These are phyloP conservation scores for Catharus minimus DNA, from an alignment of 2,113 vertebrate species.

Conservation along the genomic window DNA sequence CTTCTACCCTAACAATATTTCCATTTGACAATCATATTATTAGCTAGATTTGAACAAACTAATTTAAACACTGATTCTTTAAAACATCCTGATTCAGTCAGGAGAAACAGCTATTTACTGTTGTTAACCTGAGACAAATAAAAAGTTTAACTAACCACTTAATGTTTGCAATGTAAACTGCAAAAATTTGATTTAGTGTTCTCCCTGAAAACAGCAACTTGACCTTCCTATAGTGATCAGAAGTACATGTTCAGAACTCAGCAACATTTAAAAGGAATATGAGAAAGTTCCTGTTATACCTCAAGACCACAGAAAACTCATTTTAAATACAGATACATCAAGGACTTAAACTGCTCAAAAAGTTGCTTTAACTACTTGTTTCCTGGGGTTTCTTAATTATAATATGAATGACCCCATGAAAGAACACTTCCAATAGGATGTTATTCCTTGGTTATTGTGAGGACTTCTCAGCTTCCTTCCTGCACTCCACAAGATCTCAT, in stretches of 20 bases:
- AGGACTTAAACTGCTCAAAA: neutral
- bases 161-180: neutral
- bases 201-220: neutral
- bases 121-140: neutral
- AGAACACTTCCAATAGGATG: constrained; percentile 28
- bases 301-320: neutral
- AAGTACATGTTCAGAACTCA: neutral
- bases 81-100: neutral
- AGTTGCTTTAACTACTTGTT: neutral
- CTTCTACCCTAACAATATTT: neutral
- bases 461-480: constrained; percentile 49
- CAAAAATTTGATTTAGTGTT: neutral
- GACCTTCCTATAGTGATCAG: neutral
- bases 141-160: neutral
- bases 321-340: neutral
- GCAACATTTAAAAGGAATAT: neutral
- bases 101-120: neutral
- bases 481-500: constrained; percentile 1
- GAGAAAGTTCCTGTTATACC: neutral
- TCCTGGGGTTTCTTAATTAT: constrained; percentile 12
- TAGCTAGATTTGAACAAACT: neutral
- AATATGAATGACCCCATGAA: constrained; percentile 35
- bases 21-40: neutral
- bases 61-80: neutral
- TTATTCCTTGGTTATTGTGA: constrained; percentile 47